Evolutionary conservation across 35 echinoderm and acorn worm species (phyloP).

Genomic region (Diadema setosum): DNA sequence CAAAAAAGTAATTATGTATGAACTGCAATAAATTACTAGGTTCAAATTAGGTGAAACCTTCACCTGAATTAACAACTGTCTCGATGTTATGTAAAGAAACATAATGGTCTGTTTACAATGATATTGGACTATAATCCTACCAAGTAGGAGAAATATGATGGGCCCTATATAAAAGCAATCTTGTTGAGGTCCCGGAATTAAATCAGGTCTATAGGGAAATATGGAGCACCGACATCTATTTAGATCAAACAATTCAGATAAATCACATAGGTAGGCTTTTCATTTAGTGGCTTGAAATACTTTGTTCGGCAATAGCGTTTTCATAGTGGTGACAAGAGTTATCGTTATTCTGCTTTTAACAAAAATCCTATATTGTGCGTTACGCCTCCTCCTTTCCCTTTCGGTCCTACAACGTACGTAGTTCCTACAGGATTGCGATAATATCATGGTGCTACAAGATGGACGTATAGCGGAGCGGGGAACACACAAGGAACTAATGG

Average conservation of each 20-base stretch:
- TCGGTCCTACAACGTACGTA: background rate
- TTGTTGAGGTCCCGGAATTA: too few species aligned
- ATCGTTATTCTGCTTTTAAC: background rate
- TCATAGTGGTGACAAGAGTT: background rate
- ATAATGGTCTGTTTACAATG: too few species aligned
- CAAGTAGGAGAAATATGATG: too few species aligned
- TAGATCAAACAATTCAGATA: background rate
- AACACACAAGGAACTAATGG: slow-evolving; percentile 61
- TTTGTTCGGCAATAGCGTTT: background rate
- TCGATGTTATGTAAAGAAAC: too few species aligned
- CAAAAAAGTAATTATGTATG: too few species aligned
- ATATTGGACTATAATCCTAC: too few species aligned
- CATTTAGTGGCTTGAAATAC: background rate
- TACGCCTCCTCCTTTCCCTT: background rate
- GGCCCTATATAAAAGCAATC: too few species aligned
- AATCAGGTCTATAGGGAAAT: too few species aligned
- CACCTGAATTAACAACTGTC: too few species aligned
- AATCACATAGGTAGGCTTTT: background rate
- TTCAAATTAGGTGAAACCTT: too few species aligned
- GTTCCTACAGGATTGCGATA: slow-evolving; percentile 86
- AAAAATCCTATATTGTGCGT: background rate
- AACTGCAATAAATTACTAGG: too few species aligned
- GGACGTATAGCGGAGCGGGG: slow-evolving; percentile 67
- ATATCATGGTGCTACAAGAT: slow-evolving; percentile 61
- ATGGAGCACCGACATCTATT: background rate